Evolutionary conservation across 2,113 vertebrate species (phyloP).

Genomic region (Gasterosteus aculeatus): DNA sequence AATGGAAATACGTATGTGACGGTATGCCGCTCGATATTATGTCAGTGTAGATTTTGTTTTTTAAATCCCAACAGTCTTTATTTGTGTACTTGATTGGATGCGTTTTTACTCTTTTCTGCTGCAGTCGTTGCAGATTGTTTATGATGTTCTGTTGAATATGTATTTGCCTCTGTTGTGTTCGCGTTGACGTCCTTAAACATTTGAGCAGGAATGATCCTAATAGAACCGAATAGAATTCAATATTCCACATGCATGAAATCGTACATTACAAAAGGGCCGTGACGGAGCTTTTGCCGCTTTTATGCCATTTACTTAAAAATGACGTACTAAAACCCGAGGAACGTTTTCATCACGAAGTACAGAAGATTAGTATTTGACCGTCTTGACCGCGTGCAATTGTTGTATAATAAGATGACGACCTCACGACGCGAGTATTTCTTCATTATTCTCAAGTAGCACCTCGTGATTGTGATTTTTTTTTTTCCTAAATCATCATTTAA

Average conservation of each 20-base stretch:
- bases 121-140: neutral
- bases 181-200: neutral
- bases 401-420: neutral
- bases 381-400: no score
- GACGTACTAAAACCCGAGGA: neutral
- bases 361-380: neutral
- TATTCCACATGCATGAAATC: neutral
- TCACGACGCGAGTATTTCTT: neutral
- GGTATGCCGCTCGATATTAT: slow-evolving; percentile 60
- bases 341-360: neutral
- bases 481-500: no score
- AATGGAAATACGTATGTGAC: slow-evolving; percentile 22
- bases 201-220: neutral
- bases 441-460: no score
- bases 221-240: neutral
- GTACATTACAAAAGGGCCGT: neutral
- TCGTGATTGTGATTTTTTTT: neutral
- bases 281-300: neutral
- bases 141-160: neutral
- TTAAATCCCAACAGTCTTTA: slow-evolving; percentile 43
- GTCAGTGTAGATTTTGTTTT: slow-evolving; percentile 59
- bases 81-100: slow-evolving; percentile 40
- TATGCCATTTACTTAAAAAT: neutral
- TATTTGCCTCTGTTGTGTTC: neutral
- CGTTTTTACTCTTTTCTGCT: slow-evolving; percentile 11